phyloP scores from a whole-genome alignment of 2,888 invertebrate species.

The Cheilosia grossa region DNA sequence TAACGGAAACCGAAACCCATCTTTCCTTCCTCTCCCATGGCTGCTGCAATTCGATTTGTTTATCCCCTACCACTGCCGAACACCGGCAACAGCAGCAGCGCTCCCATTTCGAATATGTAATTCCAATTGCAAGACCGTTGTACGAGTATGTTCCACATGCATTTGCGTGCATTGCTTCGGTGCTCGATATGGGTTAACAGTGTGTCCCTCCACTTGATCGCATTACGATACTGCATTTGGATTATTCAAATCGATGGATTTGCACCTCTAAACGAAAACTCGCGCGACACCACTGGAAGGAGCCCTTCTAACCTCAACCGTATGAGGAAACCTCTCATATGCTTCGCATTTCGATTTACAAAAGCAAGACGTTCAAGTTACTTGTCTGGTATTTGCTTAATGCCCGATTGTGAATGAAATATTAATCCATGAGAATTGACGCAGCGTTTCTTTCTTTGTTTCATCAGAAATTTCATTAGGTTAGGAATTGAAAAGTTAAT shows the following conservation, averaged over 20 bases:
- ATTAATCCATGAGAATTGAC: constrained; percentile 39
- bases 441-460: constrained; percentile 26
- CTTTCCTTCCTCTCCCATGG: constrained; percentile 36
- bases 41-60: constrained; percentile 62
- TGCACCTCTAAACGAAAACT: constrained; percentile 16
- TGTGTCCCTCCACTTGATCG: constrained; percentile 25
- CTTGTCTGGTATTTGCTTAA: constrained; percentile 1
- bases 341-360: not conserved
- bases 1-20: constrained; percentile 28
- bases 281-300: not conserved
- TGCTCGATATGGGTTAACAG: constrained; percentile 36
- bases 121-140: constrained; percentile 5
- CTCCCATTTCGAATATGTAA: constrained; percentile 22
- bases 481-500: constrained; percentile 49
- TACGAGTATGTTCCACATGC: not conserved
- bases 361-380: not conserved
- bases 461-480: not conserved
- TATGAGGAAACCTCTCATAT: constrained; percentile 36
- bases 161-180: constrained; percentile 25
- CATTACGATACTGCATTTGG: constrained; percentile 18
- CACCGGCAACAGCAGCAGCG: constrained; percentile 6
- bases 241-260: constrained; percentile 53
- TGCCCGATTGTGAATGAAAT: constrained; percentile 49
- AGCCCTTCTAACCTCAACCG: too few species aligned
- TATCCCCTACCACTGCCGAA: constrained; percentile 25